These are phyloP conservation scores for Grantiella picta DNA, from an alignment of 2,113 vertebrate species.

Conservation along the genomic window DNA sequence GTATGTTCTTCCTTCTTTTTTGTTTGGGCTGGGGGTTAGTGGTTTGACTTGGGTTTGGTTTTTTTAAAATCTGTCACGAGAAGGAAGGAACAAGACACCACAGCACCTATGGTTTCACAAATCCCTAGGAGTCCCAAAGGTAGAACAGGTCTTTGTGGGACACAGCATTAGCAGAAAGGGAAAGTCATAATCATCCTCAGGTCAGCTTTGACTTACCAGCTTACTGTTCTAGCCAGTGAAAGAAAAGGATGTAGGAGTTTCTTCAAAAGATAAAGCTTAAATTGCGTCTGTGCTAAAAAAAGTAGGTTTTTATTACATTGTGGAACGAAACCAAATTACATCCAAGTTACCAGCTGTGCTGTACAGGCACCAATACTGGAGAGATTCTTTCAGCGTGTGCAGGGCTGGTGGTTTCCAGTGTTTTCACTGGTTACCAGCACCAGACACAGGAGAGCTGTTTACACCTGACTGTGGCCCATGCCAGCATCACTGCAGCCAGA, in stretches of 20 bases:
- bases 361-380: neutral
- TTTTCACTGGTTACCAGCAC: neutral
- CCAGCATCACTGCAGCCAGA: neutral
- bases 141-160: neutral
- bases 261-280: neutral
- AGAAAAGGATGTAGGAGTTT: neutral
- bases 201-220: neutral
- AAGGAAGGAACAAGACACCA: neutral
- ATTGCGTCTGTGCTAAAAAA: neutral
- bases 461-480: accelerated
- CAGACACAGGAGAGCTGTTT: neutral
- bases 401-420: neutral
- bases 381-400: neutral
- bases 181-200: neutral
- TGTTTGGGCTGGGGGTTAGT: neutral
- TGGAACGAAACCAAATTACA: neutral
- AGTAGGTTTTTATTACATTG: neutral
- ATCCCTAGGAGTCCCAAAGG: neutral
- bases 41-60: neutral
- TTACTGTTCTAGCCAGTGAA: neutral
- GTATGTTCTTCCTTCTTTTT: neutral
- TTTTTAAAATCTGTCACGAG: neutral
- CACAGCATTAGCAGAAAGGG: neutral
- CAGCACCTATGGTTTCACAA: neutral
- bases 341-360: neutral